Conservation (phyloP, 2,888 invertebrate genomes). For the Taenaris catops region DNA sequence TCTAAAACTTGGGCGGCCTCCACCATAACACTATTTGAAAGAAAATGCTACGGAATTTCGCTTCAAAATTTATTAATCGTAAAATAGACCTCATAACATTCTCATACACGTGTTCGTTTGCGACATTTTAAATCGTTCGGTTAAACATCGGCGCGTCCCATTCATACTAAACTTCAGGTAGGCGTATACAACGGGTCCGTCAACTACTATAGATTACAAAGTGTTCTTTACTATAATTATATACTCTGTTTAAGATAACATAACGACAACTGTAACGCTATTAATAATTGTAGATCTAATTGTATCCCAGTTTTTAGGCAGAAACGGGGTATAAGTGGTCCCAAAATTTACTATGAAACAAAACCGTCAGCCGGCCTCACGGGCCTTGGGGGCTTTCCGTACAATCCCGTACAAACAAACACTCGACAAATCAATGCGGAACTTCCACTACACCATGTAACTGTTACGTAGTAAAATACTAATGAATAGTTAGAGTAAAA, state of each 20-base stretch:
- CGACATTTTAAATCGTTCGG: slow-evolving; percentile 33
- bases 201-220: slow-evolving; percentile 21
- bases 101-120: slow-evolving; percentile 53
- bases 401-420: slow-evolving; percentile 29
- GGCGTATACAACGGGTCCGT: slow-evolving; percentile 24
- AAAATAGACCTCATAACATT: slow-evolving; percentile 66
- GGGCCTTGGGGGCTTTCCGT: slow-evolving; percentile 20
- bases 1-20: slow-evolving; percentile 64
- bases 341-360: slow-evolving; percentile 76
- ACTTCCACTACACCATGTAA: slow-evolving; percentile 12
- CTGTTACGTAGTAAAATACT: slow-evolving; percentile 23
- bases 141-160: slow-evolving; percentile 53
- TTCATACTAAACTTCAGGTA: slow-evolving; percentile 69
- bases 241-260: slow-evolving; percentile 25
- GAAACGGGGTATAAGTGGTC: slow-evolving; percentile 63
- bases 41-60: slow-evolving; percentile 68
- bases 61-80: slow-evolving; percentile 70
- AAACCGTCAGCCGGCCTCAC: slow-evolving; percentile 54
- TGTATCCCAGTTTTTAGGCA: slow-evolving; percentile 37
- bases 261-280: slow-evolving; percentile 28
- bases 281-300: slow-evolving; percentile 37
- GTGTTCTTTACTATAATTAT: slow-evolving; percentile 20
- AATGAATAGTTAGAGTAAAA: slow-evolving; percentile 20
- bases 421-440: slow-evolving; percentile 25
- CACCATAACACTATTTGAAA: slow-evolving; percentile 61